Evolutionary conservation across 2,113 vertebrate species (phyloP).

Genomic region (Percopsis transmontana): DNA sequence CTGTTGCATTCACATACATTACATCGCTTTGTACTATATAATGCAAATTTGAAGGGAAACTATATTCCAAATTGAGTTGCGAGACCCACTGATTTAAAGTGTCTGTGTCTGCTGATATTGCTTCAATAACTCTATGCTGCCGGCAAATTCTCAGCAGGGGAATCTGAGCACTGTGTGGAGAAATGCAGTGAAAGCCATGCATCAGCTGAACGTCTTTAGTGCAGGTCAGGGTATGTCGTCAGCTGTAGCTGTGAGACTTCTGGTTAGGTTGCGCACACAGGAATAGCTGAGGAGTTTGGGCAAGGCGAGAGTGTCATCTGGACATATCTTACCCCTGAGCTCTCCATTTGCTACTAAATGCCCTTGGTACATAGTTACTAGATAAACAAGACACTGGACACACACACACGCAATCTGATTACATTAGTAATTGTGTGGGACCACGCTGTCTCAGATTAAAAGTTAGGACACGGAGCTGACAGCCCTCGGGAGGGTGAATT

Average conservation of each 20-base stretch:
- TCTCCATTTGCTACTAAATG: conserved; percentile 78
- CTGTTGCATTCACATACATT: background rate
- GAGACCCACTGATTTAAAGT: background rate
- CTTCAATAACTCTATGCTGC: conserved; percentile 36
- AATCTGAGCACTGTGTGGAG: conserved; percentile 44
- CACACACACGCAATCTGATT: conserved; percentile 70
- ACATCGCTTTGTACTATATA: background rate
- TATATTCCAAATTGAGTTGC: background rate
- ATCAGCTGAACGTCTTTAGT: conserved; percentile 68
- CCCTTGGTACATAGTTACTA: conserved; percentile 83
- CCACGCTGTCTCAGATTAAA: conserved; percentile 47
- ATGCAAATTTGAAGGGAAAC: background rate
- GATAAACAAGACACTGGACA: conserved; percentile 79
- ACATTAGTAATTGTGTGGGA: conserved; percentile 66
- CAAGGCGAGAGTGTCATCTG: conserved; percentile 80
- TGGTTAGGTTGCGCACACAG: conserved; percentile 72
- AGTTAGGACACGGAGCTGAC: conserved; percentile 36
- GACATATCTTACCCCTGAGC: conserved; percentile 75
- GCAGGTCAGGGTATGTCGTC: conserved; percentile 67
- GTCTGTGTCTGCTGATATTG: background rate
- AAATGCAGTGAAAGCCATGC: conserved; percentile 74
- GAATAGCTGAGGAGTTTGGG: conserved; percentile 77
- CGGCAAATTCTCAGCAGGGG: conserved; percentile 60
- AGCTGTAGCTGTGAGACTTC: conserved; percentile 69
- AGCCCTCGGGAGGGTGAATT: conserved; percentile 10